Evolutionary conservation across 1,140 invertebrate species (phyloP), one percentile per base, ranked within the genome.

Genomic region (Drosophila ogumai): DNA sequence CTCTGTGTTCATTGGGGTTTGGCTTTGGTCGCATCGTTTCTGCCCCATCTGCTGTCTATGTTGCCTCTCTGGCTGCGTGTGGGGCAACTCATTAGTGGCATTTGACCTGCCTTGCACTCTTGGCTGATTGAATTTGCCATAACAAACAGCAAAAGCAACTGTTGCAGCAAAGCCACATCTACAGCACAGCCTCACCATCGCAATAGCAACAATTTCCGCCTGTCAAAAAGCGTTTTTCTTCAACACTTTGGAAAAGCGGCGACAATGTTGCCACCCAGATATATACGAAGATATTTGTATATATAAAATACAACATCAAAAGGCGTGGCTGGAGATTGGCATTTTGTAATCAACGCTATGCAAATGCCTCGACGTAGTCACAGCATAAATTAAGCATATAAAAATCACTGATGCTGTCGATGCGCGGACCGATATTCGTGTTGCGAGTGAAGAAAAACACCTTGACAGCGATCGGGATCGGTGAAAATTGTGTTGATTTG

Each of bases 11-110:
- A 41, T 41, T 34, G 36, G 65, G 63, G 50, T 56, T 64, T 28
- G 43, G 34, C 55, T 74, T 41, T 40, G 66, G 74, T 41, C 66
- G 58, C 69, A 58, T 61, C 72, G 74, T 19, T 72, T 72, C 67
- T 72, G 69, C 69, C 69, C 22, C 68, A 72, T 72, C 65, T 68
- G 61, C 44, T 55, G 59, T 41, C 47, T 12, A 47, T 47, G 49
- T 50, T 50, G 49, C 34, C 34, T 55, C 56, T 9, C 32, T 66
- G 68, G 61, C 84, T 88, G 85, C 81, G 85, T 88, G 85, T 88
- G 85, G 85, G 85, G 85, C 80, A 88, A 90, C 85, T 88, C 85
- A 88, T 88, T 88, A 88, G 85, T 88, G 85, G 85, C 85, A 84
- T 88, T 88, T 88, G 85, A 88, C 85, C 85, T 81, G 81, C 38